Evolutionary conservation across 2,113 vertebrate genomes (phyloP), one percentile per base, ranked within the genome.

Genomic region (Thymallus thymallus): DNA sequence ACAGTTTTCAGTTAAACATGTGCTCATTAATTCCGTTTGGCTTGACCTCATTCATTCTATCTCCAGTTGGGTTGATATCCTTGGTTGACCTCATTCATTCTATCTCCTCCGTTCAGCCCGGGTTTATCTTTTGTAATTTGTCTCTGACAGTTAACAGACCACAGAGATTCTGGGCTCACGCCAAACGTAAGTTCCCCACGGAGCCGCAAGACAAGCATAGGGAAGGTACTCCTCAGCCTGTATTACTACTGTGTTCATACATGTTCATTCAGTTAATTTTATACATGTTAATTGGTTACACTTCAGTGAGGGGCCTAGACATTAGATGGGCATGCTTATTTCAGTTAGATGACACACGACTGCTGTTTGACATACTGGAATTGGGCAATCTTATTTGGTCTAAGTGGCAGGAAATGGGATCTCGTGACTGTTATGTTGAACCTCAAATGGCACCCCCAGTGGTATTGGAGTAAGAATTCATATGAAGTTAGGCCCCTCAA

Each of bases 91-190:
- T 75, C 66, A n/a, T n/a, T n/a, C n/a, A n/a, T n/a, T n/a, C 16
- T 48, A 45, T 75, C 60, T 84, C 66, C 64, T 26, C 55, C 45
- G 32, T 56, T 69, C 79, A 76, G 71, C 32, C 69, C 46, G 29
- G 55, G 61, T 7, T 85, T 87, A 86, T 89, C 86, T 80, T 51
- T 68, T 51, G 75, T 76, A 35, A 77, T 82, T 75, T 80, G 69
- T 75, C 76, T 58, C 24, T 83, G 79, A 78, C 88, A 73, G 89
- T 91, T 90, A 90, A 89, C 89, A 75, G 86, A 72, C 77, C 23
- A 72, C 74, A 79, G 72, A 56, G 74, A 77, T 69, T 82, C 77
- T 86, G 78, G 65, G 48, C 81, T 82, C 79, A 78, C 56, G 12
- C 67, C 77, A 75, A 77, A 68, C 5, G 55, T 67, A 14, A 74